Evolutionary conservation across 2,113 vertebrate species (phyloP).

Genomic region (Dipodomys merriami): DNA sequence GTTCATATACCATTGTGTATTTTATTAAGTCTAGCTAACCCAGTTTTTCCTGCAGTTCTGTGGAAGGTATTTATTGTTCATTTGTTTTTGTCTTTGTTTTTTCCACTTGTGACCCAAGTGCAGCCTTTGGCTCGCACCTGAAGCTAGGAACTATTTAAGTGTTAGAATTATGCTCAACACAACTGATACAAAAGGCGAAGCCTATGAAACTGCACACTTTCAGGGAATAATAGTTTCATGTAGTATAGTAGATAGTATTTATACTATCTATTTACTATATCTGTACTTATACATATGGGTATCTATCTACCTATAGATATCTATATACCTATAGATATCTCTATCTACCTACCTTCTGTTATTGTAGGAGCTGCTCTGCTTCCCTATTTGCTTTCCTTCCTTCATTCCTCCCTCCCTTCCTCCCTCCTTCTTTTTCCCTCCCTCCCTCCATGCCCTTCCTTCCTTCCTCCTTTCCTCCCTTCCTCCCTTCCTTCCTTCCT

Average conservation of each 20-base stretch:
- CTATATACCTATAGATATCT: no score
- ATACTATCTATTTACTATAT: no score
- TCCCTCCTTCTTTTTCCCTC: background rate
- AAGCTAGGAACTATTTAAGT: background rate
- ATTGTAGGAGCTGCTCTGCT: background rate
- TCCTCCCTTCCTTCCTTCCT: background rate
- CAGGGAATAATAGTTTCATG: background rate
- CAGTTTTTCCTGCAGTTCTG: background rate
- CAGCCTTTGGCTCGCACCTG: background rate
- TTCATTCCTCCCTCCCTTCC: background rate
- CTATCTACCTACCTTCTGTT: no score
- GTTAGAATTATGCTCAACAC: background rate
- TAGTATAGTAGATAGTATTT: no score
- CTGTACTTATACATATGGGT: no score
- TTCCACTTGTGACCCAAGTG: background rate
- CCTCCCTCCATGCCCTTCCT: background rate
- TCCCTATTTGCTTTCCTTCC: background rate
- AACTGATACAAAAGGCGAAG: background rate
- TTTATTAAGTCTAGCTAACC: background rate
- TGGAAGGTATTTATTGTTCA: background rate
- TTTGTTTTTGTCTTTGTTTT: background rate
- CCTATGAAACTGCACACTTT: background rate
- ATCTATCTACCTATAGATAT: no score
- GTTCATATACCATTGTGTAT: background rate
- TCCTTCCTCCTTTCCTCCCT: background rate